Conservation (phyloP, 2,888 invertebrate genomes). For the Lasioglossum lativentre region DNA sequence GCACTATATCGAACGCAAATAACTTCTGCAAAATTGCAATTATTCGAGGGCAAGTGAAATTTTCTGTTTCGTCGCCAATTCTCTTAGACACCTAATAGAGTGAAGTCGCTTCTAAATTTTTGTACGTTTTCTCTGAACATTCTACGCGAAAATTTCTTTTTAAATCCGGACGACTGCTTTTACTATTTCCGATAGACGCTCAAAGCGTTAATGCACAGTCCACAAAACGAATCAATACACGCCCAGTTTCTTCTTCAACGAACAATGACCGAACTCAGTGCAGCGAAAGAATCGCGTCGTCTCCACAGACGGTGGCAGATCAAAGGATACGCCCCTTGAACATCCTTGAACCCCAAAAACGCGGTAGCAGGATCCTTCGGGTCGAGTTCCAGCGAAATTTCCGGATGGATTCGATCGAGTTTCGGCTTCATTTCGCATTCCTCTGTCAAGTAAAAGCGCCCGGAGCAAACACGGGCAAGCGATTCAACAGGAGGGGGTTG, state of each 20-base stretch:
- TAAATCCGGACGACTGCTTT: not conserved
- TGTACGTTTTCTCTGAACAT: not conserved
- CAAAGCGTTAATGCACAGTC: not conserved
- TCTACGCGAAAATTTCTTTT: not conserved
- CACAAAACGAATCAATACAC: not conserved
- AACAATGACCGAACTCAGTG: not conserved
- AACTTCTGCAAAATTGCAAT: too few species aligned
- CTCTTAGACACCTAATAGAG: not conserved
- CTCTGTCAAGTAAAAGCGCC: conserved; percentile 2
- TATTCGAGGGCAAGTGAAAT: not conserved
- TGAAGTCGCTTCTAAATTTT: not conserved
- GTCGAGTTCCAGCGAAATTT: conserved; percentile 5
- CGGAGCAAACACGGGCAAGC: conserved; percentile 7
- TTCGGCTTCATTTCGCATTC: conserved; percentile 11
- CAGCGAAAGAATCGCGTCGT: not conserved
- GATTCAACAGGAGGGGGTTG: conserved; percentile 7
- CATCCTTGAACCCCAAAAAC: not conserved
- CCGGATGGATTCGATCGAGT: conserved; percentile 2
- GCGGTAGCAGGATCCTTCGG: not conserved
- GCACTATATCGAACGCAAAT: too few species aligned
- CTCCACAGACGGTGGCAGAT: not conserved
- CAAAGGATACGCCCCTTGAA: not conserved
- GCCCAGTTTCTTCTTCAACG: not conserved
- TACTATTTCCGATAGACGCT: not conserved
- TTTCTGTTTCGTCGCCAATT: not conserved